A percentile compares a stretch with the other conserved stretches of the same genome.
phyloP scores from a whole-genome alignment of 2,888 invertebrate species.

The Meganola albula region DNA sequence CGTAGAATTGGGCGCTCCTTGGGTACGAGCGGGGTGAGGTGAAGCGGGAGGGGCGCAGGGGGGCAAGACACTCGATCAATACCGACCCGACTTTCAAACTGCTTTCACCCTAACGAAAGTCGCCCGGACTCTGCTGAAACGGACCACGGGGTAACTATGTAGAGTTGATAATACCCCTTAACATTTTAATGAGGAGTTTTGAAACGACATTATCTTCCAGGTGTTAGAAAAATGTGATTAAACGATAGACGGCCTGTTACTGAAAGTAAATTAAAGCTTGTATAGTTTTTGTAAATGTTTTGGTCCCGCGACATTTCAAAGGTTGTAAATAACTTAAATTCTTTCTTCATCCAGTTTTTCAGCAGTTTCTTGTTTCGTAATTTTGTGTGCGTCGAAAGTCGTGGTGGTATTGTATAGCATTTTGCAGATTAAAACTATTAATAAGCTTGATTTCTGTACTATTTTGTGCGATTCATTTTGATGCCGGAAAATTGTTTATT shows the following conservation, averaged over 20 bases:
- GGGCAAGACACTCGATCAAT: slow-evolving; percentile 76
- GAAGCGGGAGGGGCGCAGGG: slow-evolving; percentile 38
- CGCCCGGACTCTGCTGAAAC: slow-evolving; percentile 67
- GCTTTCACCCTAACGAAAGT: slow-evolving; percentile 78
- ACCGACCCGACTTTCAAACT: slow-evolving; percentile 78
- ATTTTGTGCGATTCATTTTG: too few species aligned
- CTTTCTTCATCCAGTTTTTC: not conserved
- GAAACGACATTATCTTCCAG: not conserved
- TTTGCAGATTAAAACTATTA: too few species aligned
- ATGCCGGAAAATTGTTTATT: too few species aligned
- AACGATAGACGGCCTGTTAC: too few species aligned
- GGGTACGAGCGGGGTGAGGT: slow-evolving; percentile 29
- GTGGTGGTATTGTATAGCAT: not conserved
- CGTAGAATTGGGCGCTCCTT: slow-evolving; percentile 68
- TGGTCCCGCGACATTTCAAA: too few species aligned
- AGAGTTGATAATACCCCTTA: slow-evolving; percentile 42
- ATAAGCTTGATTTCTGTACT: too few species aligned
- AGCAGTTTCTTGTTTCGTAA: too few species aligned
- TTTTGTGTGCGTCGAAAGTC: not conserved
- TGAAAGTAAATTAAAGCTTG: too few species aligned
- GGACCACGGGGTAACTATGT: slow-evolving; percentile 37
- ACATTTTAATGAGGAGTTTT: not conserved
- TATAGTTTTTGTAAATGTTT: too few species aligned
- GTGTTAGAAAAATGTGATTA: not conserved
- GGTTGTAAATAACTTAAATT: too few species aligned